Evolutionary conservation across 2,797 vertebrate genomes (phyloP).

Genomic region (Mormyrops boulengeri): DNA sequence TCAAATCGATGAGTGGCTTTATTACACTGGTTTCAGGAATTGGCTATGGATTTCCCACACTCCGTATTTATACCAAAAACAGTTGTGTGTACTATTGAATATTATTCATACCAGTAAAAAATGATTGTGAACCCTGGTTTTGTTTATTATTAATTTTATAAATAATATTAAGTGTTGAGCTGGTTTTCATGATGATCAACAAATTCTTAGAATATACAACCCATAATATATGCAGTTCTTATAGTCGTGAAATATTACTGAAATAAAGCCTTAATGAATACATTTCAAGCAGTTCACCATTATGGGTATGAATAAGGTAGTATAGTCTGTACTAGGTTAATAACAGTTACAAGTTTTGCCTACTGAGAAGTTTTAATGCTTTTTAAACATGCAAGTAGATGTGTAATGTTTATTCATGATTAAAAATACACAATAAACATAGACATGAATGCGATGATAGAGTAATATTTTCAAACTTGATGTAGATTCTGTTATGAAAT

Average conservation of each 20-base stretch:
- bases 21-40: neutral
- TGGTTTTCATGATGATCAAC: neutral
- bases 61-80: too few species aligned
- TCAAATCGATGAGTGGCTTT: neutral
- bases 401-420: neutral
- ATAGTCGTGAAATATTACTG: neutral
- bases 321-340: neutral
- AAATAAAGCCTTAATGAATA: neutral
- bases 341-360: neutral
- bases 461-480: neutral
- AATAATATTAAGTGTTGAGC: neutral
- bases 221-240: neutral
- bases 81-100: neutral
- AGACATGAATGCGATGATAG: neutral
- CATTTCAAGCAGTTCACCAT: neutral
- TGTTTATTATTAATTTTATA: neutral
- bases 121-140: neutral
- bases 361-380: neutral
- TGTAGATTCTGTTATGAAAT: neutral
- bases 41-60: neutral
- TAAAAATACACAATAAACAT: neutral
- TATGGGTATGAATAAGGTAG: neutral
- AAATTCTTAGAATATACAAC: neutral
- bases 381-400: neutral
- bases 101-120: neutral